Percentiles rank a stretch among this genome's conserved stretches.
These are phyloP conservation scores for Hirundichthys speculiger DNA, from an alignment of 2,113 vertebrate genomes.

Conservation along the genomic window DNA sequence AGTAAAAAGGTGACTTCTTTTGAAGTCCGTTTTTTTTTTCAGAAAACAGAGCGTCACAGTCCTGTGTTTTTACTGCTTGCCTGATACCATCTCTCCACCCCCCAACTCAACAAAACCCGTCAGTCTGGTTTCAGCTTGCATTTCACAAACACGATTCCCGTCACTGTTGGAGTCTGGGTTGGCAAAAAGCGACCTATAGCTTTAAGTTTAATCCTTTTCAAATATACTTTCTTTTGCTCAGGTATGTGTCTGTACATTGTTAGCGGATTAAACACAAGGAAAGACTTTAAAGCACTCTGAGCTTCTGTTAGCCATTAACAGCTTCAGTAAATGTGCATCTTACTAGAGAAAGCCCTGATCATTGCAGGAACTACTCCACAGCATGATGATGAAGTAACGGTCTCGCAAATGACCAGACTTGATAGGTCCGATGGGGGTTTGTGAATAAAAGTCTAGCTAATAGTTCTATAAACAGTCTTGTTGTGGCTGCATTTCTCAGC, in stretches of 20 bases:
- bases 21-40: background rate
- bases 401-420: no score
- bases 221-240: background rate
- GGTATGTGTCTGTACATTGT: background rate
- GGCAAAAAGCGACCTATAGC: conserved; percentile 14
- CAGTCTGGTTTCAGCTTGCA: conserved; percentile 67
- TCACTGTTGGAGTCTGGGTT: background rate
- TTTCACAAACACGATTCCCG: conserved; percentile 46
- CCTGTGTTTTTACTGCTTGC: conserved; percentile 14
- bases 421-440: no score
- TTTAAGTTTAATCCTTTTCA: background rate
- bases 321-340: background rate
- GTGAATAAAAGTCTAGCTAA: no score
- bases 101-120: conserved; percentile 73
- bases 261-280: background rate
- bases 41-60: conserved; percentile 20
- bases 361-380: no score
- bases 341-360: no score
- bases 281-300: background rate
- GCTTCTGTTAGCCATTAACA: conserved; percentile 59
- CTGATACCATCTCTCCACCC: conserved; percentile 45
- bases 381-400: no score
- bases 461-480: no score
- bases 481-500: no score
- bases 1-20: background rate